Conservation (phyloP, 2,888 invertebrate species). For the Cylindroiulus punctatus region DNA sequence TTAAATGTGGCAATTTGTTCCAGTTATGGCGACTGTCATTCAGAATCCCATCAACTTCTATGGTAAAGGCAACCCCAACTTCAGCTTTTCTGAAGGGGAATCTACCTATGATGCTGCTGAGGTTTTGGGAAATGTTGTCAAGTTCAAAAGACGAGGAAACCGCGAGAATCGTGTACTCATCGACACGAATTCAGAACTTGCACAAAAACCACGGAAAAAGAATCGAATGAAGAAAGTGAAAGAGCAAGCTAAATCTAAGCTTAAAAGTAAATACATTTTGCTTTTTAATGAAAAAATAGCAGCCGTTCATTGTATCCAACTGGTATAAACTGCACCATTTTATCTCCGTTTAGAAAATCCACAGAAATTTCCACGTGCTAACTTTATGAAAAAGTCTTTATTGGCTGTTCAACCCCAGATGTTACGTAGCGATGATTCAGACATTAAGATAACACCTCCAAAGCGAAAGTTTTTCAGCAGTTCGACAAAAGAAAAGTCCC, state of each 20-base stretch:
- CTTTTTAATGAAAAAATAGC: background rate
- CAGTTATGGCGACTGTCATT: background rate
- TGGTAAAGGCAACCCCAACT: background rate
- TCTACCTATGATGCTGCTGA: background rate
- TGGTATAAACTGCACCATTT: background rate
- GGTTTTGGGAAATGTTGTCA: background rate
- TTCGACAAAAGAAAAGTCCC: background rate
- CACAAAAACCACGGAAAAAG: background rate
- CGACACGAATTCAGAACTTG: background rate
- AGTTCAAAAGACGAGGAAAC: background rate
- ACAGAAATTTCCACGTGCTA: background rate
- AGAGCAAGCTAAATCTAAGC: background rate
- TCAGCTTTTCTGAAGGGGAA: background rate
- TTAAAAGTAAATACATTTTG: background rate
- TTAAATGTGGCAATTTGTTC: background rate
- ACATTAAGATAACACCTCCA: background rate
- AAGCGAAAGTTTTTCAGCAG: conserved; percentile 17
- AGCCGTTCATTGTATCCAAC: background rate
- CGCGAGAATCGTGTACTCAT: background rate
- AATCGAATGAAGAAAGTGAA: background rate
- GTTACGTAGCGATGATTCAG: background rate
- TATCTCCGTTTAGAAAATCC: background rate
- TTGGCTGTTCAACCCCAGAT: background rate
- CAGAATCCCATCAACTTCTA: background rate
- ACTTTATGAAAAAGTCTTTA: conserved; percentile 20